Evolutionary conservation across 2,888 invertebrate genomes (phyloP).

Genomic region (Apamea crenata): DNA sequence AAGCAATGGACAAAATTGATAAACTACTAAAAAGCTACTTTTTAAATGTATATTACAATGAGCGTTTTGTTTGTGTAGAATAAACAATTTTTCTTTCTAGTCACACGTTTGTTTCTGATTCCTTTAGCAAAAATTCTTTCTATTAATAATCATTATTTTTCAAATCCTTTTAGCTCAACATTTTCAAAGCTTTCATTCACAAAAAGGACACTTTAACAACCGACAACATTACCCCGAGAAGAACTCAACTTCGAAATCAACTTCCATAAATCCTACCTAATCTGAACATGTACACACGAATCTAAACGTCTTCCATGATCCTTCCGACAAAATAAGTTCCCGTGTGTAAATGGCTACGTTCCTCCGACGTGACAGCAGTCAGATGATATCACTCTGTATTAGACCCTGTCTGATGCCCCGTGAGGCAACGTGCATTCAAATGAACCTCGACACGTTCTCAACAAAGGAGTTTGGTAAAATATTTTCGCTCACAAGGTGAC

Average conservation of each 20-base stretch:
- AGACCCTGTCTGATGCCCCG: conserved; percentile 59
- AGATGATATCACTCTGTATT: conserved; percentile 73
- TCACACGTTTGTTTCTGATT: not conserved
- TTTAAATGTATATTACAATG: too few relatives aligned
- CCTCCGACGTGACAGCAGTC: conserved; percentile 66
- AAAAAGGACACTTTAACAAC: not conserved
- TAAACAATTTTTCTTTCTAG: not conserved
- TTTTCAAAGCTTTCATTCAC: not conserved
- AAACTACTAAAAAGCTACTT: not conserved
- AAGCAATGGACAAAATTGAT: not conserved
- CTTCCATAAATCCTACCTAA: conserved; percentile 36
- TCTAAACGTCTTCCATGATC: conserved; percentile 38
- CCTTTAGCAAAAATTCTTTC: not conserved
- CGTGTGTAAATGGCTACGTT: conserved; percentile 71
- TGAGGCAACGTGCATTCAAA: conserved; percentile 71
- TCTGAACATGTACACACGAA: conserved; percentile 32
- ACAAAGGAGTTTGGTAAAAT: not conserved
- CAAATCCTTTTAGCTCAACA: too few relatives aligned
- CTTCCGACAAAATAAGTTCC: conserved; percentile 70
- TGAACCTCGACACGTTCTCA: conserved; percentile 63
- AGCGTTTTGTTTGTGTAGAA: not conserved
- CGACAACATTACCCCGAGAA: not conserved
- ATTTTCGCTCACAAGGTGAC: not conserved
- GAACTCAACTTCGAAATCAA: conserved; percentile 38
- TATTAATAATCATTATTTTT: not conserved